phyloP scores from a whole-genome alignment of 1,140 invertebrate species.

The Parapsyche elsis region DNA sequence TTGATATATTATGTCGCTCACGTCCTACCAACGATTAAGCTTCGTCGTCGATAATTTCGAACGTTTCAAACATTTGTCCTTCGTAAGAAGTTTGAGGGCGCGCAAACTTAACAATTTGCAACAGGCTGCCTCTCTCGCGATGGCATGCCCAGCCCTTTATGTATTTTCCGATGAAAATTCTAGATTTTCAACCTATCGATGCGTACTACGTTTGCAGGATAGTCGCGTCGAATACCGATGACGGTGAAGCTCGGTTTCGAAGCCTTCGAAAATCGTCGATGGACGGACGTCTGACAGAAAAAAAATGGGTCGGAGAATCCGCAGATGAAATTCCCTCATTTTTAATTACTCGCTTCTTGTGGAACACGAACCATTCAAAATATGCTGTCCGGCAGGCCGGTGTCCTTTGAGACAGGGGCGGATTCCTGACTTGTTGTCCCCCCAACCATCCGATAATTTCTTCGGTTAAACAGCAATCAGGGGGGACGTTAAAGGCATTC shows the following conservation, averaged over 20 bases:
- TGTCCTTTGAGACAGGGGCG: slow-evolving; percentile 23
- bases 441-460: slow-evolving; percentile 1
- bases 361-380: neutral
- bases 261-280: neutral
- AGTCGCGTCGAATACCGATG: neutral
- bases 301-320: slow-evolving; percentile 35
- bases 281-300: neutral
- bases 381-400: slow-evolving; percentile 20
- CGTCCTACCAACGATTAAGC: slow-evolving; percentile 6
- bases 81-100: slow-evolving; percentile 5
- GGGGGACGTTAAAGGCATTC: slow-evolving; percentile 16
- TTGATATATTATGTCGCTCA: neutral
- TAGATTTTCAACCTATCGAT: too few species aligned
- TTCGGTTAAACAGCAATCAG: neutral
- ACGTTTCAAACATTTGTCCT: neutral
- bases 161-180: too few species aligned
- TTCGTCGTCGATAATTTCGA: slow-evolving; percentile 2
- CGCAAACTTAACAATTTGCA: too few species aligned
- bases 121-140: too few species aligned
- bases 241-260: neutral
- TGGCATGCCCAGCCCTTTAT: too few species aligned
- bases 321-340: slow-evolving; percentile 43
- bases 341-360: slow-evolving; percentile 41
- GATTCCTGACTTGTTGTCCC: neutral
- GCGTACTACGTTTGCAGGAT: neutral